These are phyloP conservation scores for Alcedo atthis DNA, from an alignment of 2,797 vertebrate species.

Conservation along the genomic window DNA sequence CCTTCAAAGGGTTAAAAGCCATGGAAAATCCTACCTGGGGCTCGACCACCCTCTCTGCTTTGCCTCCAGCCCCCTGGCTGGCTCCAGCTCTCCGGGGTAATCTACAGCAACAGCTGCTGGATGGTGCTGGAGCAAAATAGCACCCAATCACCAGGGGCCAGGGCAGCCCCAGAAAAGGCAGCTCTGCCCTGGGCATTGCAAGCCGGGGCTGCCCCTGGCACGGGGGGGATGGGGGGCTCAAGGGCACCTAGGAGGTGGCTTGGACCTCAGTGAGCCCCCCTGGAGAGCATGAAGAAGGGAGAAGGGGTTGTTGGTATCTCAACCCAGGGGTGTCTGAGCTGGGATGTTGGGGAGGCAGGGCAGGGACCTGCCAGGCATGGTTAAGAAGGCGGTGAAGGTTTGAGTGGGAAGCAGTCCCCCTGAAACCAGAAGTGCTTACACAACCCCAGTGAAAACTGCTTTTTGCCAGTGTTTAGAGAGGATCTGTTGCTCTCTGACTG, in stretches of 20 bases:
- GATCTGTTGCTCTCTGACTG: fast-evolving
- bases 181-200: background rate
- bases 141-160: slow-evolving; percentile 49
- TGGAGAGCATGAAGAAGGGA: fast-evolving
- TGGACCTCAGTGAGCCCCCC: background rate
- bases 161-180: background rate
- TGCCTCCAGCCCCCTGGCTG: background rate
- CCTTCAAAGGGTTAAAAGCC: background rate
- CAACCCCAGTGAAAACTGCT: fast-evolving
- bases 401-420: background rate
- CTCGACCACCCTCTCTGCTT: background rate
- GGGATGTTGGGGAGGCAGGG: background rate
- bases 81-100: slow-evolving; percentile 10
- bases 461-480: background rate
- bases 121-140: slow-evolving; percentile 61
- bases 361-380: background rate
- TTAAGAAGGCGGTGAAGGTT: background rate
- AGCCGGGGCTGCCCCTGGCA: background rate
- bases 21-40: slow-evolving; percentile 13
- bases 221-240: fast-evolving
- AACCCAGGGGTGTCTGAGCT: fast-evolving
- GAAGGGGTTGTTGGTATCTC: background rate
- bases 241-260: background rate
- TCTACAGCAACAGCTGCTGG: slow-evolving; percentile 68
- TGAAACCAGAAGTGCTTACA: background rate